Base-by-base conservation (phyloP, 2,888 invertebrate species). In the Melanostoma mellinum region DNA sequence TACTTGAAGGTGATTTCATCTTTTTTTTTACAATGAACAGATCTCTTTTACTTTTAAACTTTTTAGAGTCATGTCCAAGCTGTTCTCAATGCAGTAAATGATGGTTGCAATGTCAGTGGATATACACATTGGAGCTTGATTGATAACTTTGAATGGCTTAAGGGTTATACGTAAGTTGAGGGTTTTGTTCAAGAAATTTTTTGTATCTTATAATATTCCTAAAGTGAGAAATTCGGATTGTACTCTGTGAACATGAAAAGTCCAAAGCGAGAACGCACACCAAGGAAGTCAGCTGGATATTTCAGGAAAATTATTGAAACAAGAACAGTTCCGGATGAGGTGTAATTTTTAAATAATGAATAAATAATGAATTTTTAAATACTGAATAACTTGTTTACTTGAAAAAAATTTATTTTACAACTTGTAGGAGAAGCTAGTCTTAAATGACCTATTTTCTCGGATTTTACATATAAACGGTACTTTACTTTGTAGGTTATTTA, bases 151-250 rank as follows among this genome's bases (percentile, higher is more conserved):
- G 89, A 89, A 85, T 89, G 89, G 89, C 72, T 86, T 40, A 33
- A 56, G 10, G 88, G 89, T 55, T 89, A 87, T 58, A 89, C 88
- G 89, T 88, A 85, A 87, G 87, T 85, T 63, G 44, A 40, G 4
- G 38, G 10, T 55, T 46, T 33, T 35, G 3, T 44, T 20, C 20
- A 20, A 20, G 20, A 36, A 36, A 36, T 35, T 44, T 10, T 5
- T 36, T 4, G 1, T 58, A 4, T 2, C 20, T 20, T 5, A 9
- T 10, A 42, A 20, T n/a, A 42, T 53, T 69, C 72, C 86, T 85
- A 67, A 89, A 95, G 94, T 10, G 92, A 93, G 84, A 93, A 92
- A 88, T 96, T 94, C 90, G 96, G 96, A 6, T 86, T 96, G 0
- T 94, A 94, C 86, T 91, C 93, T 87, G 94, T 96, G 0, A 93